Base-by-base conservation (phyloP, 2,888 invertebrate species). In the Caenorhabditis sp. region DNA sequence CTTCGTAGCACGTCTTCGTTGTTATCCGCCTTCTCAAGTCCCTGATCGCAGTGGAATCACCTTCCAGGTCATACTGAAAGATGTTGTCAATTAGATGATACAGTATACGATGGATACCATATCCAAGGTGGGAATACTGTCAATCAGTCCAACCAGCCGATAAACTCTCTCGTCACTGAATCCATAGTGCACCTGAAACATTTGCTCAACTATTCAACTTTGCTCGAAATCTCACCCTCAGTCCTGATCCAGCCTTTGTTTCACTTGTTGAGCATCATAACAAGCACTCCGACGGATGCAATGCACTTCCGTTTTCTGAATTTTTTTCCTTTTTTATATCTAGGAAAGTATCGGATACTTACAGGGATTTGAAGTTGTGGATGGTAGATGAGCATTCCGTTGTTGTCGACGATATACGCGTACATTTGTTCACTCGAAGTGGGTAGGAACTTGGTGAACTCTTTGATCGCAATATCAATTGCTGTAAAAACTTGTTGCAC, bases 321-420 rank as follows among this genome's bases (percentile, higher is more conserved):
- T 5, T 58, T 7, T 27, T 11, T 35, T 35, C 2, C 20, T 2
- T 5, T 46, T 5, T 7, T 9, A 7, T 7, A 2, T 2, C 13
- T 15, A 11, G 13, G 24, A 22, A 43, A 8, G 13, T 1, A 32
- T 6, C 6, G 26, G 2, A 22, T 50, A 46, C 62, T 39, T 24
- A 87, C 85, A 5, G 87, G 88, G 27, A 85, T 48, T 7, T 68
- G 61, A n/a, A 82, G 79, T 22, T 81, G 74, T 13, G 87, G 87
- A 82, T 89, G 89, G 41, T 81, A 87, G 39, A 88, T 68, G 26
- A 87, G 78, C 30, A 87, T 80, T 20, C 88, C 89, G 58, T 89
- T 89, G 78, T 87, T 85, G 68, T 89, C 89, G 8, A 88, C 81
- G 17, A 86, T 56, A 62, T 87, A 87, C 0, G 75, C 79, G 55